Evolutionary conservation across 37 sponge, comb jelly and placozoan genomes (phyloP), one percentile per base, ranked within the genome.

Genomic region (Cliona cf. orientalis): DNA sequence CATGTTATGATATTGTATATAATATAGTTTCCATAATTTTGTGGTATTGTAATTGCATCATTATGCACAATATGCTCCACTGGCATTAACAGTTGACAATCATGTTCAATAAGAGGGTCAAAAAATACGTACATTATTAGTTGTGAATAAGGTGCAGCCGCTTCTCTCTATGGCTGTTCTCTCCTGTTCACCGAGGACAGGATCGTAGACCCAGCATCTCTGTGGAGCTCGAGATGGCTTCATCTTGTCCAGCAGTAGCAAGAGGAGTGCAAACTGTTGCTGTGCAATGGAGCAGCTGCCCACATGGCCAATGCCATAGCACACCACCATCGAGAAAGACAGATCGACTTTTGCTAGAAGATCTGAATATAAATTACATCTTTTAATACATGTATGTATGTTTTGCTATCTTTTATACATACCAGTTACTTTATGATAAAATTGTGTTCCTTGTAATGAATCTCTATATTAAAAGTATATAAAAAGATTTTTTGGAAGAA

Each of bases 221-320:
- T 23, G 38, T 2, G 78, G 65, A 3, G 34, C 22, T 22, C 4
- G 4, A 46, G 22, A 33, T 2, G 25, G 45, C 39, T 81, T 28
- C 9, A 45, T 17, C 2, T 64, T 22, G 23, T 39, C 61, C 2
- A 72, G 9, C 45, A 89, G 11, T 5, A 35, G 46, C 12, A 78
- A 2, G 7, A 89, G 55, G 19, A 82, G 55, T 14, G 72, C 83
- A 39, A 83, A 41, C 62, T 89, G 89, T 9, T 62, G 71, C 40
- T 32, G 65, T 33, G 89, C 84, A 53, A 72, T 72, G 23, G 14
- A 37, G 29, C 79, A 73, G 31, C 29, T 78, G 7, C 84, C 84
- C 3, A 89, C 0, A 21, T 37, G 73, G 49, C 90, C 90, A 44
- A 84, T 90, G 0, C 90, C 90, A 68, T 90, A 90, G 76, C 90